Conservation (phyloP, 1,140 invertebrate genomes). For the Aphidius gifuensis region DNA sequence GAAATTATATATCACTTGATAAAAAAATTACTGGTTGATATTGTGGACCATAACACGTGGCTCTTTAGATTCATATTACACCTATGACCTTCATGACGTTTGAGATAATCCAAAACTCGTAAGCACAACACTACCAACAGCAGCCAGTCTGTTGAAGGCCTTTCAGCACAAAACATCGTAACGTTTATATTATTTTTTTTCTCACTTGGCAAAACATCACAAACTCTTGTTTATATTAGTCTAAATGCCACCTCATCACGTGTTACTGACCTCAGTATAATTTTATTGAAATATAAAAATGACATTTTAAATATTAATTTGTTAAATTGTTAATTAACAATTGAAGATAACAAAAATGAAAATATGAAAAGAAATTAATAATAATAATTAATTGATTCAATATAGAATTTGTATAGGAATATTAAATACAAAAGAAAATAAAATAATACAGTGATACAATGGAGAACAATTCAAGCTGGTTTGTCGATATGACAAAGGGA, state of each 20-base stretch:
- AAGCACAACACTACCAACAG: background rate
- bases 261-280: background rate
- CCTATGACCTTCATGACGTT: background rate
- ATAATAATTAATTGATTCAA: too few species aligned
- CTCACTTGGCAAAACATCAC: background rate
- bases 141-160: constrained; percentile 20
- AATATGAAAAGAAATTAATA: too few species aligned
- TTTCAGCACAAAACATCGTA: constrained; percentile 22
- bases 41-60: too few species aligned
- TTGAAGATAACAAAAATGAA: too few species aligned
- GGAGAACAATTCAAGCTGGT: constrained; percentile 26
- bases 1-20: too few species aligned
- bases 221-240: background rate
- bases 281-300: background rate
- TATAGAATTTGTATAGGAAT: too few species aligned
- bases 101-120: constrained; percentile 21
- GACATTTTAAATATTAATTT: too few species aligned
- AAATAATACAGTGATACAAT: constrained; percentile 4
- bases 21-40: too few species aligned
- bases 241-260: too few species aligned
- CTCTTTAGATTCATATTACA: too few species aligned
- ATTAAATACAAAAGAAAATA: constrained; percentile 3
- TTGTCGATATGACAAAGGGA: constrained; percentile 23
- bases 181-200: background rate
- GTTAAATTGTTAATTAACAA: too few species aligned